phyloP scores from a whole-genome alignment of 2,113 vertebrate species.

The Trinectes maculatus region DNA sequence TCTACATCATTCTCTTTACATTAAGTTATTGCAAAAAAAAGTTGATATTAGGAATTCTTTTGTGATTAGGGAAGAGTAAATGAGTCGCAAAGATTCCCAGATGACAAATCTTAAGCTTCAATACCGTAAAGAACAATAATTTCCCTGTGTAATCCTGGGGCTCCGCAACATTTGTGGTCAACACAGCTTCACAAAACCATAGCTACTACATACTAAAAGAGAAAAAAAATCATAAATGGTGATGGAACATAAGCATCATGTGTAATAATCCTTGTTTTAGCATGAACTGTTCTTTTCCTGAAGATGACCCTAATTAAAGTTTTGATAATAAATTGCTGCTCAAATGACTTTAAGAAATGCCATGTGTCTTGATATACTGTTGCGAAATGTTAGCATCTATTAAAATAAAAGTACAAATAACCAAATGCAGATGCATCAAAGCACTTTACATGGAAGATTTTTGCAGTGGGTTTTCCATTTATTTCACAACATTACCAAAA shows the following conservation, averaged over 20 bases:
- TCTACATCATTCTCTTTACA: background rate
- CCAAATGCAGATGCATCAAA: background rate
- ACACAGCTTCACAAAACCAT: conserved; percentile 8
- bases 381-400: background rate
- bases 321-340: background rate
- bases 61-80: background rate
- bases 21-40: background rate
- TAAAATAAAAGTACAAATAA: background rate
- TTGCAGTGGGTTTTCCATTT: background rate
- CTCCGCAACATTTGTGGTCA: conserved; percentile 12
- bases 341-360: background rate
- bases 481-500: background rate
- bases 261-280: background rate
- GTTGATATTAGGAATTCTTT: background rate
- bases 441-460: background rate
- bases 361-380: background rate
- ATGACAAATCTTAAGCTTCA: conserved; percentile 26
- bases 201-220: background rate
- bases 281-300: too few species aligned
- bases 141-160: conserved; percentile 31
- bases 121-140: conserved; percentile 35
- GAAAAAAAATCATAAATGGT: background rate
- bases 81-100: conserved; percentile 4
- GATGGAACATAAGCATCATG: background rate
- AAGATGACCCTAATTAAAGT: too few species aligned